Evolutionary conservation across 2,888 invertebrate genomes (phyloP), one percentile per base, ranked within the genome.

Genomic region (Adelognathus sp.): DNA sequence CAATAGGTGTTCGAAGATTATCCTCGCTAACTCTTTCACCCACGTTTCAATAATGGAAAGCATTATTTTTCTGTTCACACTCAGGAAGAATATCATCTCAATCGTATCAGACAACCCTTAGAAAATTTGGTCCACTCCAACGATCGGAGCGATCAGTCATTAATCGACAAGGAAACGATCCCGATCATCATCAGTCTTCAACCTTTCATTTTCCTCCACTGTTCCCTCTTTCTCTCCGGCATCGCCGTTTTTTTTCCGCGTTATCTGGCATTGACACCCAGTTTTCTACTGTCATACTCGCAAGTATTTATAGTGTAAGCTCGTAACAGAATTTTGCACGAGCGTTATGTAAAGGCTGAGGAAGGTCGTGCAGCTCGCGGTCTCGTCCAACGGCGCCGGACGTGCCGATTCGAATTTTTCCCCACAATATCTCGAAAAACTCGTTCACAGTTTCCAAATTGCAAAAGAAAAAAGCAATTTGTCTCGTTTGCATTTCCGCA

Each of bases 341-440:
- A 67, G 39, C 24, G 75, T 82, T 82, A 81, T 81, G 71, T 81
- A 81, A 82, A 82, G 69, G 58, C 61, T 16, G 52, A 74, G 66
- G 56, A 72, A 82, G 72, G 72, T 79, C 77, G 70, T 74, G 31
- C 41, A 61, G 63, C 31, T 50, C 70, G 52, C 50, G 64, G 64
- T 46, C 18, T 63, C 41, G 9, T 18, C 3, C n/a, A 63, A 66
- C 46, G 14, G 18, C n/a, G 21, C 44, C 31, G 18, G 46, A 54
- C 9, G 58, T 16, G 46, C 36, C 9, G 11, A 39, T 54, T 60
- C 16, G 5, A n/a, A n/a, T 50, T n/a, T 29, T 72, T n/a, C 46
- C 14, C 18, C 16, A 3, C 3, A 54, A 56, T 56, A 39, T 5
- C 18, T 29, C 4, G 7, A 14, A 39, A 29, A 39, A 58, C 18